Conservation (phyloP, 2,888 invertebrate genomes). For the Acanthosoma haemorrhoidale region DNA sequence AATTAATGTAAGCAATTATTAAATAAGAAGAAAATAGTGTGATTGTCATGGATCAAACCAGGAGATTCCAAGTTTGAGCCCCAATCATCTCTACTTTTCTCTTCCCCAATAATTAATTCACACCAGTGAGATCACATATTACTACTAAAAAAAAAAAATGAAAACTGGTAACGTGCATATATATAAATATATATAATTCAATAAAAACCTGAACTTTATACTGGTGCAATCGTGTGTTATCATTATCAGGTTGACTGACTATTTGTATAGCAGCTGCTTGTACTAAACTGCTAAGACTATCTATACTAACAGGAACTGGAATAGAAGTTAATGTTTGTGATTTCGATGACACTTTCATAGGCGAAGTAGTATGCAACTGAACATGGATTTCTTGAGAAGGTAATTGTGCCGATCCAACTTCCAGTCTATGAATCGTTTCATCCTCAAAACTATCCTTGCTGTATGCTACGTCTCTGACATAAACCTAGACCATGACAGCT, state of each 20-base stretch:
- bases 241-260: constrained; percentile 41
- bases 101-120: too few species aligned
- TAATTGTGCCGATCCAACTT: constrained; percentile 1
- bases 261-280: constrained; percentile 48
- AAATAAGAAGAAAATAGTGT: too few species aligned
- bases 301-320: constrained; percentile 38
- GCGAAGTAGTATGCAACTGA: constrained; percentile 14
- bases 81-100: too few species aligned
- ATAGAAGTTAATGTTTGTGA: constrained; percentile 21
- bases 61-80: too few species aligned
- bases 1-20: too few species aligned
- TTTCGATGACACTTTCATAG: constrained; percentile 16
- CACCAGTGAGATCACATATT: not conserved
- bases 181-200: not conserved
- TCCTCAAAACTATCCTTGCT: constrained; percentile 17
- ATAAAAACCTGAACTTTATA: constrained; percentile 15
- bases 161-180: not conserved
- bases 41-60: too few species aligned
- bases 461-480: constrained; percentile 52
- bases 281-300: constrained; percentile 43
- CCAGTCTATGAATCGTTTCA: constrained; percentile 16
- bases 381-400: constrained; percentile 28
- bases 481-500: constrained; percentile 46
- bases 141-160: not conserved
- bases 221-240: constrained; percentile 12